Conservation (phyloP, 30 jellyfish, hydroid and myxozoan genomes). For the Haliclystus octoradiatus region DNA sequence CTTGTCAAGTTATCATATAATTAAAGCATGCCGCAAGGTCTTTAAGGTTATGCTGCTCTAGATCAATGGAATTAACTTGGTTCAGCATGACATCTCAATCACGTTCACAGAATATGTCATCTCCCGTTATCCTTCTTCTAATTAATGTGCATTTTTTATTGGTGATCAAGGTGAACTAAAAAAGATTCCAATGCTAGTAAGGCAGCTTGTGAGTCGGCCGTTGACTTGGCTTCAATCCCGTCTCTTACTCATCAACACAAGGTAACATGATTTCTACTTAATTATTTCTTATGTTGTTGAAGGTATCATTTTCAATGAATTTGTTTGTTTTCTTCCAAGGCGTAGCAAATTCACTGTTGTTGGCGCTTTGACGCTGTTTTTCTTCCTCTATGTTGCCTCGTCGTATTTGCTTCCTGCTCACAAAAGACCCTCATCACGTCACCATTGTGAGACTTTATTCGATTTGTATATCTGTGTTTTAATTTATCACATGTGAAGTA, state of each 20-base stretch:
- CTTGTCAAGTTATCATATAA: too few relatives aligned
- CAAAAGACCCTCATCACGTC: not conserved
- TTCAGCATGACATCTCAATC: too few relatives aligned
- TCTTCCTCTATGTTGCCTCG: not conserved
- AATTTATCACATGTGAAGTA: not conserved
- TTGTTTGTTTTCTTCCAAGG: not conserved
- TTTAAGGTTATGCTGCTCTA: too few relatives aligned
- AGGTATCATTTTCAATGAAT: not conserved
- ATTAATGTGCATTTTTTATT: too few relatives aligned
- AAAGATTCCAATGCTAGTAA: not conserved
- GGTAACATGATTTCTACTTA: not conserved
- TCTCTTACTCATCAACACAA: not conserved
- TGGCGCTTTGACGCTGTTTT: not conserved
- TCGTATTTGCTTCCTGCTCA: not conserved
- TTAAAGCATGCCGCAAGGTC: too few relatives aligned
- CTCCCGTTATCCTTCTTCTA: too few relatives aligned
- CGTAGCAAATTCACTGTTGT: not conserved
- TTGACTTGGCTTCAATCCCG: not conserved
- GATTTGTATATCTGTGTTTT: too few relatives aligned
- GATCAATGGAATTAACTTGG: too few relatives aligned
- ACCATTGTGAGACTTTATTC: not conserved
- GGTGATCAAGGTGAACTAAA: too few relatives aligned
- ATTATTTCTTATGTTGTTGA: not conserved
- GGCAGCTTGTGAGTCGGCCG: not conserved
- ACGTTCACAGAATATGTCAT: too few relatives aligned